Conservation (phyloP, 2,113 vertebrate genomes). For the Potamarius usumacintae region DNA sequence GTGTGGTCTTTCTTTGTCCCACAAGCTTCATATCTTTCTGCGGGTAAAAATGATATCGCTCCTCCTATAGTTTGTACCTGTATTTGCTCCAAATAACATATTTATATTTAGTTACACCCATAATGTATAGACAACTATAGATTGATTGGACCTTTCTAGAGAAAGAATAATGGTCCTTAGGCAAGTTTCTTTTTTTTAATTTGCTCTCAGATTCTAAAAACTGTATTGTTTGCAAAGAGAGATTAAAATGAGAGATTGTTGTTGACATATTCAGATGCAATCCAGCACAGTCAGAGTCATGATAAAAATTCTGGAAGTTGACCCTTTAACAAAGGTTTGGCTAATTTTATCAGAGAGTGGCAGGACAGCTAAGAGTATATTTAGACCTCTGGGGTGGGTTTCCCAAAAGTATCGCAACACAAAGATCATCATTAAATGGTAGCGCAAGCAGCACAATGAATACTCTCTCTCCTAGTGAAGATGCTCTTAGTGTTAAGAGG, state of each 20-base stretch:
- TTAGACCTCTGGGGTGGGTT: too few relatives aligned
- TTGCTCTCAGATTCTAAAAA: too few relatives aligned
- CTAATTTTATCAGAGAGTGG: background rate
- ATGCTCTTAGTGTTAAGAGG: too few relatives aligned
- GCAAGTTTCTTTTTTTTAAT: too few relatives aligned
- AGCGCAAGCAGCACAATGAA: too few relatives aligned
- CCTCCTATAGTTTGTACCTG: background rate
- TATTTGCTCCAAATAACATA: background rate
- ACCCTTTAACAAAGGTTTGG: background rate
- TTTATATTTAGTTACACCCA: background rate
- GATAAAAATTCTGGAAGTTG: background rate
- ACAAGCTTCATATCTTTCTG: too few relatives aligned
- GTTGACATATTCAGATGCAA: background rate
- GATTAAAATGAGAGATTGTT: background rate
- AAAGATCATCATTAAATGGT: too few relatives aligned
- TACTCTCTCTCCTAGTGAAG: too few relatives aligned
- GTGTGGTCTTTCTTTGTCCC: background rate
- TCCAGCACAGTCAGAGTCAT: background rate
- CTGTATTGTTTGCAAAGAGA: background rate
- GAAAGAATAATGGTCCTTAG: background rate
- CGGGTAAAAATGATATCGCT: background rate
- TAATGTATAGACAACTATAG: background rate
- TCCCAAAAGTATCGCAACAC: too few relatives aligned
- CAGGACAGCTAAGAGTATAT: background rate
- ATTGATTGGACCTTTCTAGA: background rate